Base-by-base conservation (phyloP, 2,888 invertebrate genomes). In the Automeris io region DNA sequence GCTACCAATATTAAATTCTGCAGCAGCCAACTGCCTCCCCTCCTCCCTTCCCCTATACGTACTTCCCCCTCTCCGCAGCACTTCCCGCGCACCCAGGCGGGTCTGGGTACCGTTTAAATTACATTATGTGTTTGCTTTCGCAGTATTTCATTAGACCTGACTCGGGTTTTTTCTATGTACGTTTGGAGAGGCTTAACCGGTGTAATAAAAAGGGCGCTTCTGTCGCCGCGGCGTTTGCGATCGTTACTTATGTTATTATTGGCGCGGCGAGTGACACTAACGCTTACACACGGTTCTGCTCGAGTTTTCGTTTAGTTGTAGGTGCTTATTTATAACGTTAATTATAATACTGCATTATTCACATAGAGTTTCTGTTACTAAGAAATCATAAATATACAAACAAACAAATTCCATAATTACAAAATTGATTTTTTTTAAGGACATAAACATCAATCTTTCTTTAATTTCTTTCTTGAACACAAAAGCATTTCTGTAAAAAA, bases 1-100 rank as follows among this genome's bases (percentile, higher is more conserved):
- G 65, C 74, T 57, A 69, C 67, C 76, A 74, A 81, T 81, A 81
- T 81, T 80, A 81, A 79, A 80, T 77, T 79, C 77, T 70, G 70
- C 65, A 54, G 29, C 29, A 16, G 16, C 29, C 29, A 6, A 19
- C 19, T 51, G 49, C 49, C 50, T 40, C 54, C 45, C 55, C 40
- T 46, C 29, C 33, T 42, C 26, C 40, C 40, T 18, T 37, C 49
- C 42, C 21, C 43, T 33, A n/a, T n/a, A n/a, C n/a, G n/a, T n/a
- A n/a, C 33, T 37, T 35, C 37, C 19, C 18, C 6, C 22, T 39
- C 33, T 24, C 39, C 37, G 6, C 8, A 29, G 2, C n/a, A 12
- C 13, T 19, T 18, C 9, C 26, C 18, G 1, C n/a, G n/a, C 18
- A 19, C 29, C 36, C 29, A 29, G 29, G 3, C 33, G 24, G 42